Evolutionary conservation across 1,140 invertebrate genomes (phyloP).

Genomic region (Choristoneura fumiferana): DNA sequence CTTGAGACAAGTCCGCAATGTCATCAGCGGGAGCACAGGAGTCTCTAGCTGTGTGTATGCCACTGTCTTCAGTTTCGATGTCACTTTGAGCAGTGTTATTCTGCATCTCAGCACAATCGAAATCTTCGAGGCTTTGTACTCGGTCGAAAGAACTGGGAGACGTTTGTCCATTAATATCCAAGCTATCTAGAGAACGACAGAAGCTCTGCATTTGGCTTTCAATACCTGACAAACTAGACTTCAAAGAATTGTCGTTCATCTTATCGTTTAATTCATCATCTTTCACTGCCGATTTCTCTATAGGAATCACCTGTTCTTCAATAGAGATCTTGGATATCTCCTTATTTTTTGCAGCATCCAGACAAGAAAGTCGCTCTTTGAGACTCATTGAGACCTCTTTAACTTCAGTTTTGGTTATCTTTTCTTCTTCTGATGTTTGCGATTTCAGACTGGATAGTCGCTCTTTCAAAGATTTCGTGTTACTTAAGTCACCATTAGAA

Average conservation of each 20-base stretch:
- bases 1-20: conserved; percentile 77
- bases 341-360: conserved; percentile 77
- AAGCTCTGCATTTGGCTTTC: conserved; percentile 77
- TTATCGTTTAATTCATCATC: conserved; percentile 50
- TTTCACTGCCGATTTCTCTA: conserved; percentile 53
- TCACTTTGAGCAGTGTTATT: conserved; percentile 78
- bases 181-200: conserved; percentile 82
- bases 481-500: conserved; percentile 76
- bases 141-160: conserved; percentile 81
- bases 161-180: conserved; percentile 78
- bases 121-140: conserved; percentile 83
- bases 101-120: conserved; percentile 76
- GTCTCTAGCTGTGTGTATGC: conserved; percentile 89
- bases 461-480: conserved; percentile 76
- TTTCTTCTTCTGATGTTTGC: conserved; percentile 76
- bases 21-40: conserved; percentile 88
- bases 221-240: conserved; percentile 60
- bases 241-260: conserved; percentile 61
- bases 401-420: conserved; percentile 59
- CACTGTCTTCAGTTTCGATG: conserved; percentile 88
- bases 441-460: conserved; percentile 79
- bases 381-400: conserved; percentile 77
- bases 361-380: conserved; percentile 79
- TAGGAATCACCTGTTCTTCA: conserved; percentile 58
- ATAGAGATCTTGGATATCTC: conserved; percentile 72